These are phyloP conservation scores for Deroptyus accipitrinus DNA, from an alignment of 2,113 vertebrate species.

Conservation along the genomic window DNA sequence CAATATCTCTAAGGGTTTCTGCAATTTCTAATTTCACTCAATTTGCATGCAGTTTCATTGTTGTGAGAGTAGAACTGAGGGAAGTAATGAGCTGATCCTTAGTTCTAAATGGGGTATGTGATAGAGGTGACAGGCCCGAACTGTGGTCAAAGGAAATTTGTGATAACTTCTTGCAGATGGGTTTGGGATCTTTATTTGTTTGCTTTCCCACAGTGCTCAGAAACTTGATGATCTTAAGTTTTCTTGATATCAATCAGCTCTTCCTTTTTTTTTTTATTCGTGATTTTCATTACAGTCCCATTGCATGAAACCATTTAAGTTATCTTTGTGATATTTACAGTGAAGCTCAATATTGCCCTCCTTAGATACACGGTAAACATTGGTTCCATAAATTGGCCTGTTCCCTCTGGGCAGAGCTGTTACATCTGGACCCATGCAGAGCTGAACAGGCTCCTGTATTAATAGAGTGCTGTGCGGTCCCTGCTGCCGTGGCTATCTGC, in stretches of 20 bases:
- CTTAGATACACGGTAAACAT: background rate
- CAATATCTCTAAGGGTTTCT: background rate
- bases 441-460: conserved; percentile 11
- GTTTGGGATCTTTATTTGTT: background rate
- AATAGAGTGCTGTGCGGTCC: background rate
- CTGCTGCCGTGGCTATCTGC: background rate
- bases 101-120: background rate
- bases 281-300: background rate
- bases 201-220: background rate
- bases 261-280: background rate
- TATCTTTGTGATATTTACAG: conserved; percentile 35
- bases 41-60: background rate
- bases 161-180: background rate
- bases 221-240: background rate
- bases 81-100: background rate
- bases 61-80: background rate
- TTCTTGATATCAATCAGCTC: background rate
- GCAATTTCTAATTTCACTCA: background rate
- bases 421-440: background rate
- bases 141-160: background rate
- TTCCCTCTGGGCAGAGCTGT: conserved; percentile 18
- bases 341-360: background rate
- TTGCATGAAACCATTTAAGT: conserved; percentile 6
- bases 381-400: background rate
- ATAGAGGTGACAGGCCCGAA: background rate